These are phyloP conservation scores for Procambarus virginalis DNA, from an alignment of 1,140 invertebrate species.

Conservation along the genomic window DNA sequence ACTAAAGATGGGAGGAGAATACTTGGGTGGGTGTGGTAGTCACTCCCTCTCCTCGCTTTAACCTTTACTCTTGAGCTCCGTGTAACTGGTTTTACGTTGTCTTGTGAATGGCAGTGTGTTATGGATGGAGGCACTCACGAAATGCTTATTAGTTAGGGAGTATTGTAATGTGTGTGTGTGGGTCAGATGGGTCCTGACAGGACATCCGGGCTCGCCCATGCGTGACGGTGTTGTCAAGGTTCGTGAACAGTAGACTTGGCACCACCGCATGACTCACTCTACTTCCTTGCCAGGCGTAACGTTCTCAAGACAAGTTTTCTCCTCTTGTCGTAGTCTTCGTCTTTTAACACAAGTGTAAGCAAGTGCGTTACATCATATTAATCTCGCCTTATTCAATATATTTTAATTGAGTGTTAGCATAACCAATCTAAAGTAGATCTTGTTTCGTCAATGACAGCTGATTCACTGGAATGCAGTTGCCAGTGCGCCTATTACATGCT, in stretches of 20 bases:
- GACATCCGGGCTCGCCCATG: constrained; percentile 11
- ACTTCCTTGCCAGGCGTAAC: constrained; percentile 7
- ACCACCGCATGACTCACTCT: constrained; percentile 6
- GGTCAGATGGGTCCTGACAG: background rate
- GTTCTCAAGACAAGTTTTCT: background rate
- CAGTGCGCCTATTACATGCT: background rate
- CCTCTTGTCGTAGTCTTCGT: background rate
- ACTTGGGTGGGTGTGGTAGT: too few species aligned
- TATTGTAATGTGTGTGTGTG: background rate
- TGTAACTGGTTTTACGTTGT: too few species aligned
- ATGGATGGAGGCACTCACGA: background rate
- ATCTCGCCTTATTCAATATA: background rate
- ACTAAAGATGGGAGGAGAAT: too few species aligned
- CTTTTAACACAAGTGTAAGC: background rate
- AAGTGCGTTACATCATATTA: background rate
- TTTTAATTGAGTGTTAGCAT: background rate
- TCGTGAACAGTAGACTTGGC: constrained; percentile 3
- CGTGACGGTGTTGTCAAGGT: constrained; percentile 11
- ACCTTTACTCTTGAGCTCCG: too few species aligned
- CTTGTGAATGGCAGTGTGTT: too few species aligned
- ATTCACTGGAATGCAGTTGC: constrained; percentile 14
- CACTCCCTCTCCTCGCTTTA: too few species aligned
- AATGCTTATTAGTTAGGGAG: background rate
- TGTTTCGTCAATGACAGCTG: constrained; percentile 15
- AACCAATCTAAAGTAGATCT: background rate